These are phyloP conservation scores for Numenius phaeopus DNA, from an alignment of 2,797 vertebrate species.

Conservation along the genomic window DNA sequence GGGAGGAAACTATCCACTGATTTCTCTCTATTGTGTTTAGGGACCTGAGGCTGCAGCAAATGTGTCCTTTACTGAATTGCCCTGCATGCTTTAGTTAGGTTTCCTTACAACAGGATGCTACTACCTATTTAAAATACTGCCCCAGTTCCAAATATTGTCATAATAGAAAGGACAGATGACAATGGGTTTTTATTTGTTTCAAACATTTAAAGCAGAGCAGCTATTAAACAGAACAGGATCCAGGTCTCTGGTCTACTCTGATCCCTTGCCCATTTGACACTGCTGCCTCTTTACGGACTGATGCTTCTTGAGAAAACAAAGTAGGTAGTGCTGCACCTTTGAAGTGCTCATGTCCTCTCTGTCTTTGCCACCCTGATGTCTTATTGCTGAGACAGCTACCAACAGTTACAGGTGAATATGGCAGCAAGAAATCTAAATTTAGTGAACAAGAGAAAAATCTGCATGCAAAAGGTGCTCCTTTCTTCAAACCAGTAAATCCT, in stretches of 20 bases:
- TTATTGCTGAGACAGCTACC: not conserved
- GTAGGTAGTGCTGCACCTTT: not conserved
- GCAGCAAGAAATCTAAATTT: not conserved
- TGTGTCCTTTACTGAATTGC: not conserved
- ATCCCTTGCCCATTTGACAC: not conserved
- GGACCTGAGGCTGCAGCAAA: not conserved
- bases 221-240: not conserved
- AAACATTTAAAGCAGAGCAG: not conserved
- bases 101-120: not conserved
- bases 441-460: not conserved
- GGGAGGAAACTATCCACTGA: not conserved
- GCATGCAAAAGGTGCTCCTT: not conserved
- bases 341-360: not conserved
- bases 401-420: not conserved
- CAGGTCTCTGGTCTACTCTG: not conserved
- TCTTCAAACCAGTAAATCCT: not conserved
- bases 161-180: not conserved
- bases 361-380: not conserved
- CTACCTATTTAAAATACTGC: not conserved
- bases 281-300: not conserved
- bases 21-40: not conserved
- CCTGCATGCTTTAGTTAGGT: not conserved
- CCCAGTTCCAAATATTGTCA: not conserved
- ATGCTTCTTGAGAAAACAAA: not conserved
- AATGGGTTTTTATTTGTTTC: not conserved